Evolutionary conservation across 2,888 invertebrate species (phyloP).

Genomic region (Aspidiotus destructor): DNA sequence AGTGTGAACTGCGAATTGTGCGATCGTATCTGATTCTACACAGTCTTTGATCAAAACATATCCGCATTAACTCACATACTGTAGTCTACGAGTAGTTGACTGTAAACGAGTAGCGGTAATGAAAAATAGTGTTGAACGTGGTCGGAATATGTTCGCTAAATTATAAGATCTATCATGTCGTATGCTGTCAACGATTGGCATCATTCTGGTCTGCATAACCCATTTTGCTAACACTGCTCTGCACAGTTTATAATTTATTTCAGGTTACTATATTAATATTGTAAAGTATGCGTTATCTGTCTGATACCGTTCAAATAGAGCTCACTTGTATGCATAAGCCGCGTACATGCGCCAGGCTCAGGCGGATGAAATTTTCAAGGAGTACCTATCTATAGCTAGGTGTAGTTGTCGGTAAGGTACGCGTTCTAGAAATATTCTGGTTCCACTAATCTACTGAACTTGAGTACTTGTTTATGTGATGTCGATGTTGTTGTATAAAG

Average conservation of each 20-base stretch:
- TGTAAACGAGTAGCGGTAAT: constrained; percentile 4
- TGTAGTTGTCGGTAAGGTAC: not conserved
- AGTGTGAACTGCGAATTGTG: no score
- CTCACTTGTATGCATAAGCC: no score
- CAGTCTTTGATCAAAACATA: no score
- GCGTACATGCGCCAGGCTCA: no score
- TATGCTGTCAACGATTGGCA: constrained; percentile 20
- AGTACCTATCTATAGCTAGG: no score
- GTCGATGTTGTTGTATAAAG: no score
- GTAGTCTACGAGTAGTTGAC: no score
- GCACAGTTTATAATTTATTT: constrained; percentile 27
- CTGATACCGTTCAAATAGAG: not conserved
- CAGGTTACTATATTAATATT: constrained; percentile 26
- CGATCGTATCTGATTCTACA: no score
- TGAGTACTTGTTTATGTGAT: constrained; percentile 15
- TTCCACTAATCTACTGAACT: constrained; percentile 29
- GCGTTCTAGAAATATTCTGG: constrained; percentile 10
- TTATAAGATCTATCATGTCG: constrained; percentile 20
- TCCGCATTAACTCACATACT: no score
- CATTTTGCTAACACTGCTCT: constrained; percentile 10
- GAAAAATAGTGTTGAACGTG: constrained; percentile 17
- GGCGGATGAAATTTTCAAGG: no score
- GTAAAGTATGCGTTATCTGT: not conserved
- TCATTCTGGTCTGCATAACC: constrained; percentile 25
- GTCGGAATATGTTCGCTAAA: constrained; percentile 25